Percentiles rank a stretch among this genome's conserved stretches.
phyloP scores from a whole-genome alignment of 2,888 invertebrate genomes.

The Apantesis nais region DNA sequence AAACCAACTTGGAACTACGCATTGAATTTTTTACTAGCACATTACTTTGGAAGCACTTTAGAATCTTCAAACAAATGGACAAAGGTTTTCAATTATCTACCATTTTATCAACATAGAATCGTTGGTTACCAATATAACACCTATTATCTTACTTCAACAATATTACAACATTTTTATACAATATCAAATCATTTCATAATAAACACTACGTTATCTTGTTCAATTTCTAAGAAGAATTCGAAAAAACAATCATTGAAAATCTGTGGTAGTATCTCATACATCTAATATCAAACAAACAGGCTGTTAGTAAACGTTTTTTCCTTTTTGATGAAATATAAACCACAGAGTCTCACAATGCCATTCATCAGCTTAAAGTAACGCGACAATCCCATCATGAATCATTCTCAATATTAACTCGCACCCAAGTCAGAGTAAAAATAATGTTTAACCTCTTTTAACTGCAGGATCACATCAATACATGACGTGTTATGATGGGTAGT shows the following conservation, averaged over 20 bases:
- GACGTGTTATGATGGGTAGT: not conserved
- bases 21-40: conserved; percentile 20
- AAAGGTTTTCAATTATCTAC: conserved; percentile 12
- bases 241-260: conserved; percentile 32
- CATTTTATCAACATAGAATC: conserved; percentile 21
- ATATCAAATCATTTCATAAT: conserved; percentile 32
- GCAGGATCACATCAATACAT: not conserved
- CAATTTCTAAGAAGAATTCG: conserved; percentile 16
- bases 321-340: not conserved
- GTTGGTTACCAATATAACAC: conserved; percentile 68
- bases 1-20: conserved; percentile 18
- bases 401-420: not conserved
- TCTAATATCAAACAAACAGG: conserved; percentile 30
- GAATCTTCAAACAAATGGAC: conserved; percentile 31
- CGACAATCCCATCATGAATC: not conserved
- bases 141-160: conserved; percentile 49
- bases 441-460: not conserved
- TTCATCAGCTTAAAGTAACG: not conserved
- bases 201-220: conserved; percentile 23
- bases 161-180: conserved; percentile 35
- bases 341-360: not conserved
- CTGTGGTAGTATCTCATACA: conserved; percentile 45
- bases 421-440: not conserved
- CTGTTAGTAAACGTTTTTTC: not conserved
- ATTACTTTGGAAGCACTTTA: conserved; percentile 47